Evolutionary conservation across 1,140 invertebrate species (phyloP).

Genomic region (Geopemphigus sp.): DNA sequence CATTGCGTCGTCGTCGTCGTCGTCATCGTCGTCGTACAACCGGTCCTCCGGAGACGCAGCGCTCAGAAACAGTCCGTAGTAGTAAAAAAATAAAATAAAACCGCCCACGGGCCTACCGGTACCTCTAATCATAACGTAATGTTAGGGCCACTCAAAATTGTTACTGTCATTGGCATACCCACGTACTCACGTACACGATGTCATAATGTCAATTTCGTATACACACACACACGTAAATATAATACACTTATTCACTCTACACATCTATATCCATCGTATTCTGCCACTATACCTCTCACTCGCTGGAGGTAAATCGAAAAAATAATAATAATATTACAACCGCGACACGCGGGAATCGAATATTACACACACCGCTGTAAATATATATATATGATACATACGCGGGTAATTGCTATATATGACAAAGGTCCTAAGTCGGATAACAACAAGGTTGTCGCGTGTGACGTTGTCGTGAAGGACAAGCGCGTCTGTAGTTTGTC

Average conservation of each 20-base stretch:
- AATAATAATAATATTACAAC: constrained; percentile 39
- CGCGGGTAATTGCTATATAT: neutral
- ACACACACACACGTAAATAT: neutral
- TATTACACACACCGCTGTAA: neutral
- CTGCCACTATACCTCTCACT: neutral
- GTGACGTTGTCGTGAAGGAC: constrained; percentile 1
- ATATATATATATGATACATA: neutral
- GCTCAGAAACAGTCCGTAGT: neutral
- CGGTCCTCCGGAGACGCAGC: constrained; percentile 27
- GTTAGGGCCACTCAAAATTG: constrained; percentile 49
- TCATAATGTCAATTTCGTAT: constrained; percentile 47
- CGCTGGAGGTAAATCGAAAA: constrained; percentile 42
- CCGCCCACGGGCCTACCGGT: constrained; percentile 48
- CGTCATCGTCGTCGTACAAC: neutral
- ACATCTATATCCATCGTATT: neutral
- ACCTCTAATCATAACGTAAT: constrained; percentile 45
- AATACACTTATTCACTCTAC: constrained; percentile 1
- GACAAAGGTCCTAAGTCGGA: constrained; percentile 28
- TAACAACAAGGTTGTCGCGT: constrained; percentile 22
- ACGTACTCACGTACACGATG: constrained; percentile 2
- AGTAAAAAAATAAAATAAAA: constrained; percentile 9
- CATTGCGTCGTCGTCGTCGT: constrained; percentile 4
- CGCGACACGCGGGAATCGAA: constrained; percentile 29
- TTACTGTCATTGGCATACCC: constrained; percentile 46
- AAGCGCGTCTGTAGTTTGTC: too few species aligned